Evolutionary conservation across 1,140 invertebrate genomes (phyloP).

Genomic region (Cryptotermes secundus): DNA sequence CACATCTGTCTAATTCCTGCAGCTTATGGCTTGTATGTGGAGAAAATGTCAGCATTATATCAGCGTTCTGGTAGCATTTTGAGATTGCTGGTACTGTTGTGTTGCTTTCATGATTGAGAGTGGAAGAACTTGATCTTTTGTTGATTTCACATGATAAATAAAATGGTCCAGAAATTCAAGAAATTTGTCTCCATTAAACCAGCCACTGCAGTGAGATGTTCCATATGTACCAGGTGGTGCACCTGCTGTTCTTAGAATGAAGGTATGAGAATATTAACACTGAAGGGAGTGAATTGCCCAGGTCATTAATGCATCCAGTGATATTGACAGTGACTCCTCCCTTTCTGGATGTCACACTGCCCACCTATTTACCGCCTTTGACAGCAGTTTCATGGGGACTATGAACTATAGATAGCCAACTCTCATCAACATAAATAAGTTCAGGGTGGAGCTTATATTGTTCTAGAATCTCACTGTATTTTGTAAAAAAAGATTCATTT

Average conservation of each 20-base stretch:
- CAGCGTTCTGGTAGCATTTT: slow-evolving; percentile 38
- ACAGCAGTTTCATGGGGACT: slow-evolving; percentile 44
- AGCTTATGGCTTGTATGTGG: slow-evolving; percentile 43
- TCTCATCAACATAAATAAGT: slow-evolving; percentile 46
- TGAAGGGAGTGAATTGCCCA: slow-evolving; percentile 40
- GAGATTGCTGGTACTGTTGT: slow-evolving; percentile 39
- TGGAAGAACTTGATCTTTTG: slow-evolving; percentile 44
- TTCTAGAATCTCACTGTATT: slow-evolving; percentile 38
- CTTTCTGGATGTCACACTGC: slow-evolving; percentile 40
- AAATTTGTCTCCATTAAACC: slow-evolving; percentile 43
- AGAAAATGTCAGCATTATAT: slow-evolving; percentile 42
- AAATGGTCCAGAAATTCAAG: slow-evolving; percentile 44
- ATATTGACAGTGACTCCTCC: slow-evolving; percentile 40
- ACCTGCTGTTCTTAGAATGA: slow-evolving; percentile 37
- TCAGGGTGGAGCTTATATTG: slow-evolving; percentile 40
- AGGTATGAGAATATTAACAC: slow-evolving; percentile 41
- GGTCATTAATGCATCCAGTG: slow-evolving; percentile 39
- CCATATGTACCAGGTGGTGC: slow-evolving; percentile 36
- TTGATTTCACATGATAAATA: slow-evolving; percentile 38
- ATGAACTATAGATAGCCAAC: slow-evolving; percentile 44
- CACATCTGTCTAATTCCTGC: slow-evolving; percentile 44
- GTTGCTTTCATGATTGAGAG: slow-evolving; percentile 46
- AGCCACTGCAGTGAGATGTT: slow-evolving; percentile 43
- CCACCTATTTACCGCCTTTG: slow-evolving; percentile 42
- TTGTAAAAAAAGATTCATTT: slow-evolving; percentile 47